Percentiles rank a stretch among this genome's conserved stretches.
phyloP scores from a whole-genome alignment of 30 jellyfish, hydroid and myxozoan genomes.

The Turritopsis rubra region DNA sequence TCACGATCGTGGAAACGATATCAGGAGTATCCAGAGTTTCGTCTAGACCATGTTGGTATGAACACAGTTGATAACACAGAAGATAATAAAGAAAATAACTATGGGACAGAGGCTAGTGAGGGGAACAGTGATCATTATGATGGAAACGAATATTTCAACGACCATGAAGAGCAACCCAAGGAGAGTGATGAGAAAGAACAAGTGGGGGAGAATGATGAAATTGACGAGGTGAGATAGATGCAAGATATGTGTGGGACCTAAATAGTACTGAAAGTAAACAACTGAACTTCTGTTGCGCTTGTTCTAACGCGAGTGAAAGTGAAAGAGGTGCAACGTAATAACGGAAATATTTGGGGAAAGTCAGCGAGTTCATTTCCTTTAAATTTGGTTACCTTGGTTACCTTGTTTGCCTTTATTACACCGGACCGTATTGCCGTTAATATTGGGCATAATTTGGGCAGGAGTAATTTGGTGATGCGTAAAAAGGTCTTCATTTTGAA shows the following conservation, averaged over 20 bases:
- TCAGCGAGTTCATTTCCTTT: no score
- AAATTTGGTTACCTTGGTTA: no score
- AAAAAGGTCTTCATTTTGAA: no score
- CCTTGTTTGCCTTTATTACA: no score
- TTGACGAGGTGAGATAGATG: background rate
- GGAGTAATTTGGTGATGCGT: no score
- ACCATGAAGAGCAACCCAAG: background rate
- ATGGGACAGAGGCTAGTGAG: background rate
- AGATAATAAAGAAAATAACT: background rate
- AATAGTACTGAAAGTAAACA: no score
- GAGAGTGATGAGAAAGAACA: background rate
- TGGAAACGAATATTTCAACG: background rate
- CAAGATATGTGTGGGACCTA: background rate
- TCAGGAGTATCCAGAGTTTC: constrained; percentile 1
- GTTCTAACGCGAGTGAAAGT: no score
- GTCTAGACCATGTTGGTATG: constrained; percentile 15
- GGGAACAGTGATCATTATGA: background rate
- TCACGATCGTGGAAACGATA: background rate
- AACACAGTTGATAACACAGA: background rate
- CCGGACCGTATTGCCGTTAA: no score
- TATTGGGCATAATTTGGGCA: no score
- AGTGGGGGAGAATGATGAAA: background rate
- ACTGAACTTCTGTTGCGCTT: no score
- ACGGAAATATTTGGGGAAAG: no score
- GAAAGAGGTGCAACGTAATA: no score